Base-by-base conservation (phyloP, 1,140 invertebrate genomes). In the Drosophila subpulchrella region DNA sequence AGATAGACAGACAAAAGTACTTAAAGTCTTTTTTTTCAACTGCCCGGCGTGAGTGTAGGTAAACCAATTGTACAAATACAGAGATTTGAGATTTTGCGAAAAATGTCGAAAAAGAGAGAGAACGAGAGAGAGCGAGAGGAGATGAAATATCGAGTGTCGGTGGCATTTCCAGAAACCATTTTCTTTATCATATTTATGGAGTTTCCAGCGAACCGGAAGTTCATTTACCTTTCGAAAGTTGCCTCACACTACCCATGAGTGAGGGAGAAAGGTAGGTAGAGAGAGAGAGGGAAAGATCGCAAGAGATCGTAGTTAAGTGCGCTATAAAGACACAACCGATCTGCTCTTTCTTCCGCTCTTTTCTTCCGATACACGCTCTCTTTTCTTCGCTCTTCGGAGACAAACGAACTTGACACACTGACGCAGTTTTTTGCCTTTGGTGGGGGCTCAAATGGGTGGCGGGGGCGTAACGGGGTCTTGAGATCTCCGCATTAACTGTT, bases 331-430 rank as follows among this genome's bases (percentile, higher is more conserved):
- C 17, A 42, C 8, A 51, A 39, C 50, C 47, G 48, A 70, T 48
- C 55, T 50, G 30, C 51, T 60, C 74, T 20, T 20, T 68, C 36
- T 68, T 67, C 17, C 27, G n/a, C 13, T 24, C 15, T 30, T 27
- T 30, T 63, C 61, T 15, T 51, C 10, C 27, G 6, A 12, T 24
- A n/a, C 39, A 11, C 13, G n/a, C 15, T 17, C 7, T 13, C 70
- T 77, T 58, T 51, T 38, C 0, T 13, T 15, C 17, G 17, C 57
- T 57, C 61, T 48, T 75, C 24, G n/a, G 57, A 55, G 36, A 56
- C 74, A 85, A 89, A 85, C 85, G 85, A 90, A 90, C 85, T 90
- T 90, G 85, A 90, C 85, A 90, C 81, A 89, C 81, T 89, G 78
- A 81, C 85, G 85, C 81, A 79, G 78, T 79, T 90, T 81, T 78